phyloP scores from a whole-genome alignment of 2,113 vertebrate species.

The Hucho hucho region DNA sequence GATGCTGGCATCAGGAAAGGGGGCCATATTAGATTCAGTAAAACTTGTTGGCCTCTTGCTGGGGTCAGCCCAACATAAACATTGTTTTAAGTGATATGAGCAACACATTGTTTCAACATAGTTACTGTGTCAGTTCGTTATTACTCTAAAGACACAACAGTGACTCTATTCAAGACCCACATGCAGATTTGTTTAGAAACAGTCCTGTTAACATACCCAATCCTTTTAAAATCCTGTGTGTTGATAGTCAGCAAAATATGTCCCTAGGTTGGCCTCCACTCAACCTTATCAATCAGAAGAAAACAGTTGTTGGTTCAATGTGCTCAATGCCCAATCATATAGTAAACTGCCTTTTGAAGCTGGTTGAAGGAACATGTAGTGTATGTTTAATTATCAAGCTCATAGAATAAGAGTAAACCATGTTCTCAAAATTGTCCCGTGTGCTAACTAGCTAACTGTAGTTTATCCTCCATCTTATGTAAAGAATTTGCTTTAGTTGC shows the following conservation, averaged over 20 bases:
- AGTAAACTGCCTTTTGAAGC: constrained; percentile 39
- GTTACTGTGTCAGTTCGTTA: not conserved
- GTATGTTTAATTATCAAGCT: constrained; percentile 8
- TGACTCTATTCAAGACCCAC: not conserved
- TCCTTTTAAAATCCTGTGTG: no score
- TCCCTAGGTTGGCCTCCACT: constrained; percentile 8
- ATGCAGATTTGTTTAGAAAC: not conserved
- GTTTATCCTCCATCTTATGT: not conserved
- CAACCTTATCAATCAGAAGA: constrained; percentile 1
- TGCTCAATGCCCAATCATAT: constrained; percentile 11
- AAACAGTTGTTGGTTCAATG: constrained; percentile 7
- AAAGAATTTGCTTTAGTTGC: constrained; percentile 13
- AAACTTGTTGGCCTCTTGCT: not conserved
- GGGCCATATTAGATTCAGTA: not conserved
- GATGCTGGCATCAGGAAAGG: not conserved
- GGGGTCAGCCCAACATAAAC: not conserved
- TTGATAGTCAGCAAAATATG: constrained; percentile 1
- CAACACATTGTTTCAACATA: not conserved
- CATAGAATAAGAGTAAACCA: not conserved
- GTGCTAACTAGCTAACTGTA: constrained; percentile 14
- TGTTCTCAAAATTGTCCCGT: not conserved
- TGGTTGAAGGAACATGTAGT: constrained; percentile 17
- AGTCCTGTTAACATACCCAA: no score
- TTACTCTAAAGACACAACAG: not conserved
- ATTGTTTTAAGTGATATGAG: not conserved